A percentile compares a stretch with the other conserved stretches of the same genome.
These are phyloP conservation scores for Rhipidura dahli DNA, from an alignment of 2,113 vertebrate genomes.

Conservation along the genomic window DNA sequence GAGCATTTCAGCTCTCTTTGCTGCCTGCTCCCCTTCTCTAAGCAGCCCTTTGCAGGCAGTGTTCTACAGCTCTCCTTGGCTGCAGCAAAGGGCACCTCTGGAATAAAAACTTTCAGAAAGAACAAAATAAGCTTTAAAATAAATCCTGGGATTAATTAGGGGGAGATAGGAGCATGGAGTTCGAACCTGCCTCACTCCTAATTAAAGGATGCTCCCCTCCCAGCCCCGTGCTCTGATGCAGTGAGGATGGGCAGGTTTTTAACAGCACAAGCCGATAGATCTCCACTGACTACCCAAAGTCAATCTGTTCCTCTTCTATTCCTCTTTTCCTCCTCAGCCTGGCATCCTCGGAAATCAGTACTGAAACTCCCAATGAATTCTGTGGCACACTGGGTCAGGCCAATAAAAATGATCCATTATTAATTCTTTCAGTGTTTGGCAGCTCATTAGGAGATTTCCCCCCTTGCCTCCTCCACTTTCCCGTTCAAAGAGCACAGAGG, in stretches of 20 bases:
- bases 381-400: not conserved
- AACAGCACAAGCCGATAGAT: not conserved
- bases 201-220: not conserved
- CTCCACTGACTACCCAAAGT: not conserved
- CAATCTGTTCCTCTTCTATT: not conserved
- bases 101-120: not conserved
- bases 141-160: constrained; percentile 34
- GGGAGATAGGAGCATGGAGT: not conserved
- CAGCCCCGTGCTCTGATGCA: not conserved
- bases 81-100: not conserved
- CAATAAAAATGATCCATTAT: not conserved
- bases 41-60: not conserved
- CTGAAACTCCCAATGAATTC: not conserved
- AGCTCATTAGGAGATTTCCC: not conserved
- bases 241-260: not conserved
- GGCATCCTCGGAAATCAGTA: not conserved
- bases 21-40: not conserved
- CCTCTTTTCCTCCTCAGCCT: not conserved
- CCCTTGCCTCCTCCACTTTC: not conserved
- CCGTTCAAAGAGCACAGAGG: not conserved
- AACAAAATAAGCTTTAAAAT: not conserved
- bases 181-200: not conserved
- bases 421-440: not conserved
- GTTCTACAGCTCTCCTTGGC: not conserved
- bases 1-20: not conserved